A percentile compares a stretch with the other conserved stretches of the same genome.
Evolutionary conservation across 2,888 invertebrate species (phyloP).

Genomic region (Ichneumoninae sp.): DNA sequence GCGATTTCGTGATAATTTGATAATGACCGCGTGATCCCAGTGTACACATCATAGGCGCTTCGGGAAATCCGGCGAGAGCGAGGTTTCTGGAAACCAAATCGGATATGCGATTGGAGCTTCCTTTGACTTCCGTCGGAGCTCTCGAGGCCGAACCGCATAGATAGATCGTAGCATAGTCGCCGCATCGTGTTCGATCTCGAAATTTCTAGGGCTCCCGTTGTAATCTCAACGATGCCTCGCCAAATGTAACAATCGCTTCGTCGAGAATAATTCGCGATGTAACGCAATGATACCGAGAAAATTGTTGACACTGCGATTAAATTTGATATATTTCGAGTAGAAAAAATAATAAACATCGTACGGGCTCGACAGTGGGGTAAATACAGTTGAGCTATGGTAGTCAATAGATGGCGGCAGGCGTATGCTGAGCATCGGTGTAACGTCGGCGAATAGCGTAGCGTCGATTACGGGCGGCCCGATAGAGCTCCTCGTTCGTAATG

Average conservation of each 20-base stretch:
- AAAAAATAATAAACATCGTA: not conserved
- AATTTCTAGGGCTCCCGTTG: not conserved
- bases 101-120: slow-evolving; percentile 20
- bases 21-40: not conserved
- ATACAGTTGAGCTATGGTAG: not conserved
- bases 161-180: not conserved
- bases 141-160: not conserved
- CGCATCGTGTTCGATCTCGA: not conserved
- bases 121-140: slow-evolving; percentile 36
- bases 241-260: not conserved
- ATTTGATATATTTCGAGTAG: not conserved
- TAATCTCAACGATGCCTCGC: not conserved
- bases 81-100: slow-evolving; percentile 24
- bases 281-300: not conserved
- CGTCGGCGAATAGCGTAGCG: slow-evolving; percentile 49
- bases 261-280: not conserved
- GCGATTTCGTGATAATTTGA: not conserved
- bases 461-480: slow-evolving; percentile 31
- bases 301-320: not conserved
- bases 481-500: slow-evolving; percentile 49
- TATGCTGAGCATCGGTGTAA: not conserved
- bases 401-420: slow-evolving; percentile 28
- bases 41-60: not conserved
- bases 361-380: not conserved
- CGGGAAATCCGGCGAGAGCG: not conserved